phyloP scores from a whole-genome alignment of 2,888 invertebrate species.

The Imbricaverruca yamaguchii region DNA sequence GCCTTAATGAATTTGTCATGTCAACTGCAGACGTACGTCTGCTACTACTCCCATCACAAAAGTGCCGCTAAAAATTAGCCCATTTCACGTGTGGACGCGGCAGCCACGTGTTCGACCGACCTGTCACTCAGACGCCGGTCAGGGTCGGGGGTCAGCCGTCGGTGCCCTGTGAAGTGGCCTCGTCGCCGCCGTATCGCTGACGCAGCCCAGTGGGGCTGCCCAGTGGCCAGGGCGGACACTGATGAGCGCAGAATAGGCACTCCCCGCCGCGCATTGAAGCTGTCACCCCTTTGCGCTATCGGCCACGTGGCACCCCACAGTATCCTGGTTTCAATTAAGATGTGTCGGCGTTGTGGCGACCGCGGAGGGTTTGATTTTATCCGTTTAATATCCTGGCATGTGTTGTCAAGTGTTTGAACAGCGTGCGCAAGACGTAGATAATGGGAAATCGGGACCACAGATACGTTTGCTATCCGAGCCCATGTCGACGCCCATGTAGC shows the following conservation, averaged over 20 bases:
- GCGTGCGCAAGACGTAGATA: background rate
- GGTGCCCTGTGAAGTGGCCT: background rate
- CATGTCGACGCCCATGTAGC: background rate
- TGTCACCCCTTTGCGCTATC: background rate
- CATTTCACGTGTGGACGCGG: background rate
- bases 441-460: background rate
- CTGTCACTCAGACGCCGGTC: conserved; percentile 18
- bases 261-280: background rate
- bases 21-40: background rate
- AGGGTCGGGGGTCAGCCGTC: background rate
- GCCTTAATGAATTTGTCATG: conserved; percentile 15
- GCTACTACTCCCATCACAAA: conserved; percentile 7
- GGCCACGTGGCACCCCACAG: background rate
- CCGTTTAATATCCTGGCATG: too few relatives aligned
- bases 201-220: background rate
- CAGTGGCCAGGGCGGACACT: background rate
- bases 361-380: background rate
- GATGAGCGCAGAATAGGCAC: too few relatives aligned
- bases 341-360: background rate
- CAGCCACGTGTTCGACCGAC: background rate
- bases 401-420: too few relatives aligned
- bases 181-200: background rate
- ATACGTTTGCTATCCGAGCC: background rate
- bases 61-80: conserved; percentile 17
- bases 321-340: background rate